These are phyloP conservation scores for Pristionchus japonicus DNA, from an alignment of 2,888 invertebrate genomes.

Conservation along the genomic window DNA sequence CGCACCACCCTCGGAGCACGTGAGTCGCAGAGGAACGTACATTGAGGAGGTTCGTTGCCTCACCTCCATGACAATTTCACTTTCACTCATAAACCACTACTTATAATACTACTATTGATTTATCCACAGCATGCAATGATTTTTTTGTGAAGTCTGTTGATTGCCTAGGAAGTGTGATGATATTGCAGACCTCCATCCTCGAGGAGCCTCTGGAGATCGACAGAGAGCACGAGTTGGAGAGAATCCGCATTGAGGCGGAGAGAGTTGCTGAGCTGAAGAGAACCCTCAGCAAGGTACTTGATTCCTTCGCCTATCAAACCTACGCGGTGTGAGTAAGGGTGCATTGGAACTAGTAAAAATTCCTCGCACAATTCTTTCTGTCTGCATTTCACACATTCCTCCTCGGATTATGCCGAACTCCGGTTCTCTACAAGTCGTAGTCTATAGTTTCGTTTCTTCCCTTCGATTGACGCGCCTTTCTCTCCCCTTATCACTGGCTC, in stretches of 20 bases:
- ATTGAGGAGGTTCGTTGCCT: constrained; percentile 28
- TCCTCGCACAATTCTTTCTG: background rate
- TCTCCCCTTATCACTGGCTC: background rate
- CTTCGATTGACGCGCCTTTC: background rate
- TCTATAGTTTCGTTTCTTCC: background rate
- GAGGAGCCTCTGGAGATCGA: constrained; percentile 46
- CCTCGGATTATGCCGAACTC: background rate
- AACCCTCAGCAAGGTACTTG: constrained; percentile 26
- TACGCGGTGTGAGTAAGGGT: background rate
- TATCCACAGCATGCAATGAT: no score
- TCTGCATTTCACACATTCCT: background rate
- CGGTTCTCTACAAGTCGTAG: background rate
- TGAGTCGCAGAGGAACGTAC: constrained; percentile 40
- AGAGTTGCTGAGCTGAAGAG: constrained; percentile 39
- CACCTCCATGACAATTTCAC: no score
- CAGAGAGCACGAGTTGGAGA: constrained; percentile 39
- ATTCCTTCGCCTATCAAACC: background rate
- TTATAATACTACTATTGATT: no score
- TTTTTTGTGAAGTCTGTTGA: background rate
- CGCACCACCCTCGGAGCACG: constrained; percentile 20
- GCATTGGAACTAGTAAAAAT: no score
- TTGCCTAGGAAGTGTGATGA: background rate
- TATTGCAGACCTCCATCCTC: background rate
- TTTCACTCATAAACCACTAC: no score
- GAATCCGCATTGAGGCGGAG: constrained; percentile 27